Conservation (phyloP, 2,797 vertebrate genomes). For the Ara ararauna region DNA sequence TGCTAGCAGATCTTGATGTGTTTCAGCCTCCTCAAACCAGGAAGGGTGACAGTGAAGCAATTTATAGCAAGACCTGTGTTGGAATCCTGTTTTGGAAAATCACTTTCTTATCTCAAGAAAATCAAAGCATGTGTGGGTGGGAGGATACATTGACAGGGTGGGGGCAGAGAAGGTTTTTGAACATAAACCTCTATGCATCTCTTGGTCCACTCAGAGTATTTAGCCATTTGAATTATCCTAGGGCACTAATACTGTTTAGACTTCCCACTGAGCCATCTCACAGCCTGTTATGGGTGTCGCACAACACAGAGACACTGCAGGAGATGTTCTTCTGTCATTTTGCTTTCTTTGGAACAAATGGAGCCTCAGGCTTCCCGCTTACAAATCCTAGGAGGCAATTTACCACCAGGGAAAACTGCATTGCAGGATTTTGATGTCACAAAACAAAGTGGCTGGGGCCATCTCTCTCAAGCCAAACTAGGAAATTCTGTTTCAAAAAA, state of each 20-base stretch:
- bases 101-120: background rate
- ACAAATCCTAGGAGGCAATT: background rate
- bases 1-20: background rate
- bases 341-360: background rate
- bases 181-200: background rate
- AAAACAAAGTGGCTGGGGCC: rapidly evolving
- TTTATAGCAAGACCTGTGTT: background rate
- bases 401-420: background rate
- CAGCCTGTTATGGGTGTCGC: rapidly evolving
- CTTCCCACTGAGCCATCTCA: background rate
- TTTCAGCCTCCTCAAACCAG: background rate
- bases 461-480: background rate
- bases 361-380: background rate
- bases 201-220: background rate
- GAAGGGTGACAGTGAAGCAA: background rate
- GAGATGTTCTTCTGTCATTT: background rate
- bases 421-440: background rate
- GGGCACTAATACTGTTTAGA: background rate
- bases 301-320: background rate
- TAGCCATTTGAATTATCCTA: background rate
- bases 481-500: background rate
- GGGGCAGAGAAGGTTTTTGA: background rate
- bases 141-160: background rate
- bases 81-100: slow-evolving; percentile 17
- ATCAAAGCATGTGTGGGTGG: background rate